Conservation (phyloP, 2,888 invertebrate species). For the Gari tellinella region DNA sequence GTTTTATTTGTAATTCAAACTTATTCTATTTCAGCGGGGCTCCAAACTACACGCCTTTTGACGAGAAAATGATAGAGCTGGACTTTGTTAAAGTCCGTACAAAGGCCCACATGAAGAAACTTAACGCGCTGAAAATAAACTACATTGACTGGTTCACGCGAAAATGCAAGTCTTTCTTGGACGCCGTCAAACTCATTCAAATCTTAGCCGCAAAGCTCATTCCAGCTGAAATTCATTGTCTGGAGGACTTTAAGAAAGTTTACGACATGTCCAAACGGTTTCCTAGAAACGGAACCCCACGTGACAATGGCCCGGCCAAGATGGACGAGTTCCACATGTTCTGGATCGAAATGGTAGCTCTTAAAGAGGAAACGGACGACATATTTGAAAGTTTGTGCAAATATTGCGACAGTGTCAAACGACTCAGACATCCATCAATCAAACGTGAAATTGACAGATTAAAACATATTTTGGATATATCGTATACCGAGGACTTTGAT, state of each 20-base stretch:
- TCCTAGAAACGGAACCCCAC: conserved; percentile 68
- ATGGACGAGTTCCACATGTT: conserved; percentile 74
- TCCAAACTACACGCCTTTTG: conserved; percentile 88
- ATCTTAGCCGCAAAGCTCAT: conserved; percentile 59
- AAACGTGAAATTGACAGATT: conserved; percentile 74
- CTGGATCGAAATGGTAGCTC: conserved; percentile 69
- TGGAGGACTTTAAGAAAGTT: conserved; percentile 66
- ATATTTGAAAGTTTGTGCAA: conserved; percentile 68
- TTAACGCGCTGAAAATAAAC: conserved; percentile 73
- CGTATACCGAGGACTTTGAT: conserved; percentile 71
- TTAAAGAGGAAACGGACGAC: conserved; percentile 72
- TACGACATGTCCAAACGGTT: conserved; percentile 65
- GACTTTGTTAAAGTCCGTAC: conserved; percentile 73
- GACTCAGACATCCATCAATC: conserved; percentile 74
- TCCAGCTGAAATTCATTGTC: conserved; percentile 63
- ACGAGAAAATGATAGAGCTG: conserved; percentile 76
- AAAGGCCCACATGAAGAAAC: conserved; percentile 68
- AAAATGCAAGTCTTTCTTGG: conserved; percentile 73
- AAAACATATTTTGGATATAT: conserved; percentile 64
- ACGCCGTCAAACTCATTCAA: conserved; percentile 75
- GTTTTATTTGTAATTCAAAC: too few relatives aligned
- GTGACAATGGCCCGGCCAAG: conserved; percentile 62
- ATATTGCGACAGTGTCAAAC: conserved; percentile 71
- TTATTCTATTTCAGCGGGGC: conserved; percentile 89
- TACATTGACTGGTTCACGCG: conserved; percentile 80